These are phyloP conservation scores for Stigmatopora argus DNA, from an alignment of 2,113 vertebrate genomes.

Conservation along the genomic window DNA sequence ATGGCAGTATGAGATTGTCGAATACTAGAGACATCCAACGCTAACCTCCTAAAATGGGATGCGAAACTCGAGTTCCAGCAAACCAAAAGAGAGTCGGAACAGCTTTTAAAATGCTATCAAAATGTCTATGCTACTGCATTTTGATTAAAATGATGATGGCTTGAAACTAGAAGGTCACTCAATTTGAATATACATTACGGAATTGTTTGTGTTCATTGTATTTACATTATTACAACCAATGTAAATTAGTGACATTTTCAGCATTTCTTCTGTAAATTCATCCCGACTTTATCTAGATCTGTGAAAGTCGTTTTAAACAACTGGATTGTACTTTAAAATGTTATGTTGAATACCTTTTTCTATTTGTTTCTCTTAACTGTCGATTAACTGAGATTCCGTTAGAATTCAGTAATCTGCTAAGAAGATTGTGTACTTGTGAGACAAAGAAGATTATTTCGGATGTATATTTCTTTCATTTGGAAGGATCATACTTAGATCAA, in stretches of 20 bases:
- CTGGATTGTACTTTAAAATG: neutral
- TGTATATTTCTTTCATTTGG: too few relatives aligned
- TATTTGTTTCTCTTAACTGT: neutral
- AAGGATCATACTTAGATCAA: too few relatives aligned
- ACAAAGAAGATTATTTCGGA: neutral
- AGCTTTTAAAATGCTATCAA: neutral
- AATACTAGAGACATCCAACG: neutral
- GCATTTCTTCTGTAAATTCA: neutral
- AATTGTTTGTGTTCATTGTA: too few relatives aligned
- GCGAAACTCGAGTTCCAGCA: neutral
- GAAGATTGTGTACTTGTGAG: neutral
- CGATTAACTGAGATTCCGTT: neutral
- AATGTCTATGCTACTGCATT: neutral
- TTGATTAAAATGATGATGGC: too few relatives aligned
- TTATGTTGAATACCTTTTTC: neutral
- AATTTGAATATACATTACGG: too few relatives aligned
- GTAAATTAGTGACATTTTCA: too few relatives aligned
- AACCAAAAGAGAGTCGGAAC: neutral
- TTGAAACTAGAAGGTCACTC: too few relatives aligned
- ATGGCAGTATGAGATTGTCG: conserved; percentile 22
- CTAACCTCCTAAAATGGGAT: neutral
- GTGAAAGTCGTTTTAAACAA: neutral
- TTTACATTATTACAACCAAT: too few relatives aligned
- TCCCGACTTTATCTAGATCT: neutral
- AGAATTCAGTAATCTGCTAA: neutral